Percentiles rank a stretch among this genome's conserved stretches.
phyloP scores from a whole-genome alignment of 2,113 vertebrate genomes.

The Muntiacus reevesi region DNA sequence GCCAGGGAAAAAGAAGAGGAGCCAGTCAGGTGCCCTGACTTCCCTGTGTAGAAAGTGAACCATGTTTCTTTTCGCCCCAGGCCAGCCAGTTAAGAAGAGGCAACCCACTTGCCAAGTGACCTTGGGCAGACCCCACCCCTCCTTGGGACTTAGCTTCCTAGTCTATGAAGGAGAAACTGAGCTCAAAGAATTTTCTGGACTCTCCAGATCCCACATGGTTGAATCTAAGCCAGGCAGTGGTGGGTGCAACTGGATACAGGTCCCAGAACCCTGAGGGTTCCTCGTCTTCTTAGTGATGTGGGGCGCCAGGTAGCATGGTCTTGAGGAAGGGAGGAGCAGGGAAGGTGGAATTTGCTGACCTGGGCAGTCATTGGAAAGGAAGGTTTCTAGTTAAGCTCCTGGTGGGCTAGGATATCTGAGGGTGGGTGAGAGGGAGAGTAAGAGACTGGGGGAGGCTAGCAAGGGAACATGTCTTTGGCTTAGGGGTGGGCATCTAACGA shows the following conservation, averaged over 20 bases:
- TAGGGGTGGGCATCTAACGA: background rate
- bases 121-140: background rate
- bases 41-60: background rate
- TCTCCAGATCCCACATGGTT: background rate
- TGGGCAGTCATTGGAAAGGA: background rate
- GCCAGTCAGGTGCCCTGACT: background rate
- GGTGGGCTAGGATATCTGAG: background rate
- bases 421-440: background rate
- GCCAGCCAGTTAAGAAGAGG: background rate
- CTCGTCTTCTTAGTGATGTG: background rate
- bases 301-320: background rate
- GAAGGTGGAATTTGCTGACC: background rate
- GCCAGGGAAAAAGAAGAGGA: background rate
- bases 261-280: background rate
- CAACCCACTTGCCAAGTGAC: background rate
- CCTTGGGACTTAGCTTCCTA: background rate
- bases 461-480: background rate
- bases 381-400: background rate
- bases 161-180: background rate
- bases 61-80: background rate
- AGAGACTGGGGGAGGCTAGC: background rate
- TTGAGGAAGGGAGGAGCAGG: background rate
- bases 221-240: background rate
- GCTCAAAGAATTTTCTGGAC: background rate
- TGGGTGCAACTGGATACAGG: background rate